Evolutionary conservation across 2,888 invertebrate genomes (phyloP).

Genomic region (Acleris emargana): DNA sequence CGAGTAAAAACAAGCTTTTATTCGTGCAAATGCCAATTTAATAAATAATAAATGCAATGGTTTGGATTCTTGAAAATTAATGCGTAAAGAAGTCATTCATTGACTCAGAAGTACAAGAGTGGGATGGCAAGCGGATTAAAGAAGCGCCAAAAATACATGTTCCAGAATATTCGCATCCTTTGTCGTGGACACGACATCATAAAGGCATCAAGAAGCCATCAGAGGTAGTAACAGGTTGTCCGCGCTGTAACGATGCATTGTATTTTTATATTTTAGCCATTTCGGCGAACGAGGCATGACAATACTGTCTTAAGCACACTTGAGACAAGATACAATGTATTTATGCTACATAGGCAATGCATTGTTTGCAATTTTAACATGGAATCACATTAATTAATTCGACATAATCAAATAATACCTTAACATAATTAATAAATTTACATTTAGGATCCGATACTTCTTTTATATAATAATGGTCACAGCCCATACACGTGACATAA

Average conservation of each 20-base stretch:
- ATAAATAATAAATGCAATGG: too few relatives aligned
- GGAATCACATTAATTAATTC: too few relatives aligned
- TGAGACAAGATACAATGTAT: not conserved
- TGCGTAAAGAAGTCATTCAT: not conserved
- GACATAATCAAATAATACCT: too few relatives aligned
- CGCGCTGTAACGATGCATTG: slow-evolving; percentile 49
- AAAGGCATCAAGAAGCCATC: slow-evolving; percentile 81
- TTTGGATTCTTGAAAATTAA: not conserved
- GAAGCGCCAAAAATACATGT: slow-evolving; percentile 42
- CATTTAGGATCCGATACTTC: too few relatives aligned
- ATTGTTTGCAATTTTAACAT: too few relatives aligned
- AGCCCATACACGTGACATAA: too few relatives aligned
- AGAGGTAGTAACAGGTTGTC: slow-evolving; percentile 71
- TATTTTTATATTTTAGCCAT: slow-evolving; percentile 54
- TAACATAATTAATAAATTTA: too few relatives aligned
- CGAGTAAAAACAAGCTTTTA: too few relatives aligned
- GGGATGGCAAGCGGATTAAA: slow-evolving; percentile 31
- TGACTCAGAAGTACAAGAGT: not conserved
- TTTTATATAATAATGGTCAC: too few relatives aligned
- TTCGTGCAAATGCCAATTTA: too few relatives aligned
- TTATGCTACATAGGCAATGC: too few relatives aligned
- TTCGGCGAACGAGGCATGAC: slow-evolving; percentile 40
- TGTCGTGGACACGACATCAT: slow-evolving; percentile 73
- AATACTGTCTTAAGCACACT: not conserved
- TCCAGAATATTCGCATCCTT: slow-evolving; percentile 60